Evolutionary conservation across 2,888 invertebrate species (phyloP), one percentile per base, ranked within the genome.

Genomic region (Pollenia labialis): DNA sequence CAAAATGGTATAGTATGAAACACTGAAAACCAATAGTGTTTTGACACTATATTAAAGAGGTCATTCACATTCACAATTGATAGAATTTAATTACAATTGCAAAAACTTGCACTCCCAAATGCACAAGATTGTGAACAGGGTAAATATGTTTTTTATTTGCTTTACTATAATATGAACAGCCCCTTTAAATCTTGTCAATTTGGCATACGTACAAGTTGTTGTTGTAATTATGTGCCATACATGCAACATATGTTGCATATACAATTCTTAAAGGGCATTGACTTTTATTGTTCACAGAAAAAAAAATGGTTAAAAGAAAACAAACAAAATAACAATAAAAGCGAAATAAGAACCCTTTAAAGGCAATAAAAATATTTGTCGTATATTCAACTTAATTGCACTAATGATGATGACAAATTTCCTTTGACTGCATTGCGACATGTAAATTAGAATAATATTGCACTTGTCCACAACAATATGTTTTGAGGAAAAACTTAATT

Each of bases 361-460:
- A 74, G 52, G 66, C 60, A 84, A 79, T 56, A 64, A 64, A 14
- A 79, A 79, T 58, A 52, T 66, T 69, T 56, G 18, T 52, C 46
- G 32, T 14, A 52, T 54, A 64, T 66, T 76, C 18, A 46, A 40
- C 16, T 11, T 40, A 32, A 56, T 58, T 68, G 46, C 54, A 62
- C 40, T 58, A 46, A 71, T 58, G 42, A 74, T 68, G 71, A 56
- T 75, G 75, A 85, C 76, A 81, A 81, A 66, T 58, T 69, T 75
- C 40, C 77, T 81, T 81, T 72, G 66, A 81, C 85, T 85, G 85
- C 85, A 85, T 81, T 85, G 85, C 81, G 85, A 77, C 85, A 79
- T 68, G 48, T 64, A 76, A 54, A 54, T 85, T 77, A 60, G 58
- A 82, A 68, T 52, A 60, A 68, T 69, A 75, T 82, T 75, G 75